Evolutionary conservation across 2,888 invertebrate genomes (phyloP), one percentile per base, ranked within the genome.

Genomic region (Drosophila villosipedis): DNA sequence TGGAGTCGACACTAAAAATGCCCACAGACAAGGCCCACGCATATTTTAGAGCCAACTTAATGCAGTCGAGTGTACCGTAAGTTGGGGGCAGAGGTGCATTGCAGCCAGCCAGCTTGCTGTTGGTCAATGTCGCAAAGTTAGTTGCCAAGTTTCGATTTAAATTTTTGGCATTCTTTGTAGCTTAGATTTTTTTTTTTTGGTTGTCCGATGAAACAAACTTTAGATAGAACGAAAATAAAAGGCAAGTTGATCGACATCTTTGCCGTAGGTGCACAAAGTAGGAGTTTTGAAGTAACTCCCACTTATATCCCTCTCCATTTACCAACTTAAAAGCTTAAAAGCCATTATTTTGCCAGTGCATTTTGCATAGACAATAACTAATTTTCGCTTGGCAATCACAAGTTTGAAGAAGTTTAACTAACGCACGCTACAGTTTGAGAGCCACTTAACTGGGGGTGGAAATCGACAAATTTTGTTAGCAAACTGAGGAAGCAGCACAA

Each of bases 281-380:
- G 39, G 39, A 55, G 55, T 68, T 55, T 68, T 28, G 19, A 19
- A 9, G 22, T 50, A 28, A 19, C 19, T 50, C 14, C 30, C 22
- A 12, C 33, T 22, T 35, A 19, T 1, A 10, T 19, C 28, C 0
- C n/a, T 0, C 2, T 6, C 7, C 6, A 9, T 7, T 50, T 31
- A 39, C 6, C 2, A 19, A 19, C 14, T 25, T 47, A 16, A 22
- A 10, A 62, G 41, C 14, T 16, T 47, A 16, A 22, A 10, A 62
- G 41, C 14, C 9, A 73, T 63, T 79, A 68, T 74, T 76, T 65
- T 62, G 50, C 58, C 60, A 63, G 69, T 57, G 43, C 58, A 68
- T 55, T 71, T 63, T 35, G 66, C 73, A 59, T 60, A 82, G 82
- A 85, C 68, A 84, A 86, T 86, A 80, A 84, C 84, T 80, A 85